Base-by-base conservation (phyloP, 2,797 vertebrate species). In the Masticophis lateralis region DNA sequence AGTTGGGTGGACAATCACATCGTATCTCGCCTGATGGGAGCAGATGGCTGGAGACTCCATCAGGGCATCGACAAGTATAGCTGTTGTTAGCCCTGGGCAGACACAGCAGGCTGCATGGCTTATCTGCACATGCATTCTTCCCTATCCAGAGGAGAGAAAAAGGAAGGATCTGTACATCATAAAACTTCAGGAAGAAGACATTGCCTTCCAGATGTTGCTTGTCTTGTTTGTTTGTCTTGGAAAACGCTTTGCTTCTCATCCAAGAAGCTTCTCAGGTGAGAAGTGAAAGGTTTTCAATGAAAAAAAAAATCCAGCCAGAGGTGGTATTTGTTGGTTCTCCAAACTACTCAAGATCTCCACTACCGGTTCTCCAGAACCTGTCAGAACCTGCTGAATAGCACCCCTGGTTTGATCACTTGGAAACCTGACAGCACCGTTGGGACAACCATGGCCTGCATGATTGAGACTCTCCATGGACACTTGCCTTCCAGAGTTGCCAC, bases 21-120 rank as follows among this genome's bases (percentile, higher is more conserved):
- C 96, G 97, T 93, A 98, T 93, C 95, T 99, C 98, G 69, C 99
- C 99, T 0, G 97, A 97, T 8, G 98, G 97, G 88, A 98, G 97
- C 92, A 97, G 9, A 0, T 96, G 96, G 93, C 98, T 98, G 59
- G 98, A 96, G 32, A 98, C 97, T 0, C 98, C 98, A 3, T 99
- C 99, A 0, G 99, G 99, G 92, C 99, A 99, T 88, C 98, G 97
- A 66, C 99, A 99, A 94, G 98, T 98, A 95, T 97, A 98, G 32
- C 97, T 97, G 7, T 98, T 97, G 90, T 98, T 98, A 0, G 99
- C 98, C 94, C 98, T 98, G 91, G 99, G 99, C 94, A 99, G 97
- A 96, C 99, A 99, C 47, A 99, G 97, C 94, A 99, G 98, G 96
- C 97, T 99, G 97, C 99, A 99, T 0, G 99, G 99, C 95, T 97